Evolutionary conservation across 2,888 invertebrate species (phyloP).

Genomic region (Ectemnius cavifrons): DNA sequence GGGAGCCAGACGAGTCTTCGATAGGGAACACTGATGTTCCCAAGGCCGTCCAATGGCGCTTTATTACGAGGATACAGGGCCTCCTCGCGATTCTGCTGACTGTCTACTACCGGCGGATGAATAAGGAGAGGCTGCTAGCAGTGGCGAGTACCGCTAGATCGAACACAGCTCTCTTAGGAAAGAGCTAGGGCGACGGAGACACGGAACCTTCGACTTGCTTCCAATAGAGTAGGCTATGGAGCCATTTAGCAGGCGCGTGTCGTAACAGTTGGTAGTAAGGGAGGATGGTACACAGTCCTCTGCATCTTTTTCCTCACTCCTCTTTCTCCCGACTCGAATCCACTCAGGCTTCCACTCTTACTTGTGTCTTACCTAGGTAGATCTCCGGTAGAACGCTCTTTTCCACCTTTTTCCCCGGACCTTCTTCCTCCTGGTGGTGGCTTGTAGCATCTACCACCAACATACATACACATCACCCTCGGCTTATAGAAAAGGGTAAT

Average conservation of each 20-base stretch:
- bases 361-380: slow-evolving; percentile 14
- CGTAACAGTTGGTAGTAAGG: slow-evolving; percentile 42
- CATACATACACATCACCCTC: slow-evolving; percentile 33
- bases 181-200: slow-evolving; percentile 37
- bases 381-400: slow-evolving; percentile 9
- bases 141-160: slow-evolving; percentile 11
- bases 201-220: slow-evolving; percentile 45
- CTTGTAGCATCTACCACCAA: slow-evolving; percentile 22
- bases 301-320: slow-evolving; percentile 54
- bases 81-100: slow-evolving; percentile 56
- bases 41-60: slow-evolving; percentile 49
- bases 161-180: slow-evolving; percentile 6
- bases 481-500: slow-evolving; percentile 72
- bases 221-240: slow-evolving; percentile 62
- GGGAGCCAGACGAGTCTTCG: slow-evolving; percentile 13
- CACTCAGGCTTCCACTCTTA: not conserved
- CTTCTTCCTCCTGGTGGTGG: slow-evolving; percentile 8
- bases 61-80: slow-evolving; percentile 60
- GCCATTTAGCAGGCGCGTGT: slow-evolving; percentile 69
- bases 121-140: slow-evolving; percentile 37
- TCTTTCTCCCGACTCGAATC: slow-evolving; percentile 41
- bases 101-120: slow-evolving; percentile 48
- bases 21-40: slow-evolving; percentile 43
- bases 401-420: not conserved
- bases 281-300: slow-evolving; percentile 7